Evolutionary conservation across 2,797 vertebrate species (phyloP).

Genomic region (Pseudochromis fuscus): DNA sequence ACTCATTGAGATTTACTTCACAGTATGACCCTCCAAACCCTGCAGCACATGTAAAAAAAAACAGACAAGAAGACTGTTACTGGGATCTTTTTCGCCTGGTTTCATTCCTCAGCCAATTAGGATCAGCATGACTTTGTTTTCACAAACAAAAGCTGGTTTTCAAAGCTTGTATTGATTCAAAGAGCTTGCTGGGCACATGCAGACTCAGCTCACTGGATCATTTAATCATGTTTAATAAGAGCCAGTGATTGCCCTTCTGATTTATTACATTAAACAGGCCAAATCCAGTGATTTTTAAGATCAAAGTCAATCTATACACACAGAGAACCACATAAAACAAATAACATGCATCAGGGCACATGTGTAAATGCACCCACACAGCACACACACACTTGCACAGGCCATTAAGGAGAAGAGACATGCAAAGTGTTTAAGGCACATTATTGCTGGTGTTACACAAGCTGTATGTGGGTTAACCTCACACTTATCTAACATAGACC

Average conservation of each 20-base stretch:
- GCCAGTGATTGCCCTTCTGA: conserved; percentile 78
- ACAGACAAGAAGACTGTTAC: conserved; percentile 44
- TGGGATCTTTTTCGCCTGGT: conserved; percentile 67
- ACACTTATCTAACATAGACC: conserved; percentile 19
- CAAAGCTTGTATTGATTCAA: conserved; percentile 82
- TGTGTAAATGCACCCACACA: conserved; percentile 9
- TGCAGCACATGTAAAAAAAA: conserved; percentile 61
- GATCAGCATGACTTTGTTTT: conserved; percentile 83
- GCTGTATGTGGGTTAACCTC: conserved; percentile 42
- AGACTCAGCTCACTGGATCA: conserved; percentile 83
- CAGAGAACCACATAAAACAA: conserved; percentile 60
- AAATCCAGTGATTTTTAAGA: conserved; percentile 73
- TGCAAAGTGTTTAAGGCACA: conserved; percentile 41
- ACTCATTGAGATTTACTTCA: conserved; percentile 86
- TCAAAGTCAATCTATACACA: conserved; percentile 75
- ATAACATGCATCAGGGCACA: conserved; percentile 62
- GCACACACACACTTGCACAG: conserved; percentile 1
- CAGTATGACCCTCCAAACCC: conserved; percentile 83
- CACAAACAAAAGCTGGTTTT: conserved; percentile 82
- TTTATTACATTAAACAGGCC: conserved; percentile 80
- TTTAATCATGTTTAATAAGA: conserved; percentile 87
- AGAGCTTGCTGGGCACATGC: conserved; percentile 72
- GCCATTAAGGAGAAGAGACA: conserved; percentile 41
- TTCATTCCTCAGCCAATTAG: conserved; percentile 82
- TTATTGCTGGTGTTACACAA: conserved; percentile 34